Base-by-base conservation (phyloP, 2,797 vertebrate species). In the Thalassophryne amazonica region DNA sequence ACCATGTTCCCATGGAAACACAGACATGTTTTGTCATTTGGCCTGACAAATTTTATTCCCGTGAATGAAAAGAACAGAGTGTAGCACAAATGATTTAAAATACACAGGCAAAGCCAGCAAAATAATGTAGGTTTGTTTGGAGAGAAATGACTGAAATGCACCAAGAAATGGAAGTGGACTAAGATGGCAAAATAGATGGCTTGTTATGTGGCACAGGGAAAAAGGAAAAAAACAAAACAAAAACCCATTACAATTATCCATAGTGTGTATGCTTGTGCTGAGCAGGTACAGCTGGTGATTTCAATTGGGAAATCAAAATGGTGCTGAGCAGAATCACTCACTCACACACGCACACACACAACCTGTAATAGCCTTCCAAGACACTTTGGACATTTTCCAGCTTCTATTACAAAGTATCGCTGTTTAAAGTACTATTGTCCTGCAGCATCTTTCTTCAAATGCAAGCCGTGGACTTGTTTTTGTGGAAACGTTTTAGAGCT, bases 291-390 rank as follows among this genome's bases (percentile, higher is more conserved):
- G 68, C 58, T 73, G 77, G 76, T 69, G 64, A 76, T 69, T 68
- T 78, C 80, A 78, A 38, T 11, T 4, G 74, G 77, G 69, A 80
- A 83, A 80, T 78, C 66, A 80, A 80, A 80, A 54, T 6, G 19
- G 28, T 63, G 57, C 69, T 57, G 54, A 73, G 58, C 60, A 73
- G 60, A 69, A 69, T 43, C 19, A 42, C 24, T 34, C 49, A 21
- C 34, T 24, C 33, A 15, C 24, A 20, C 43, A 32, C 19, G 13
- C 30, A 14, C 40, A 34, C 6, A 20, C 9, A 25, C 12, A 6
- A 28, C 30, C 60, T 61, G 55, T 47, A 61, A 67, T 32, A 69
- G 59, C 49, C 45, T 39, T 61, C 13, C 46, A 41, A 60, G 47
- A 68, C 46, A 58, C 37, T 16, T 23, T 76, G 62, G 61, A 71